These are phyloP conservation scores for Eurois occulta DNA, from an alignment of 2,888 invertebrate genomes.

Conservation along the genomic window DNA sequence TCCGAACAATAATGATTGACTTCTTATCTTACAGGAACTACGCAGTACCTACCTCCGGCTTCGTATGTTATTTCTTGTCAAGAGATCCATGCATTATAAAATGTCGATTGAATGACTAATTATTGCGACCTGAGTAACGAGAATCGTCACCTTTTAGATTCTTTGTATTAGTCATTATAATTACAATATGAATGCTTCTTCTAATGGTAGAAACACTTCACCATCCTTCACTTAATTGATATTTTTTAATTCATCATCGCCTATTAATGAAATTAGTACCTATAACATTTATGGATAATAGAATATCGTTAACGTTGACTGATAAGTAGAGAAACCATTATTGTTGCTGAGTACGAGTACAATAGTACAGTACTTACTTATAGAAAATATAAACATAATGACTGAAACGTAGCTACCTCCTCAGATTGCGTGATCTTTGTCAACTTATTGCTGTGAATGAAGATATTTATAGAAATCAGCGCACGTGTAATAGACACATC, in stretches of 20 bases:
- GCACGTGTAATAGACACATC: conserved; percentile 43
- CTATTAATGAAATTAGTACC: conserved; percentile 24
- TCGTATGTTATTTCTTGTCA: conserved; percentile 26
- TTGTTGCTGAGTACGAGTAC: conserved; percentile 15
- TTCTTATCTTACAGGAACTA: conserved; percentile 37
- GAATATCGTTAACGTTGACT: conserved; percentile 15
- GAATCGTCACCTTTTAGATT: conserved; percentile 39
- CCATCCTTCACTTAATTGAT: conserved; percentile 1
- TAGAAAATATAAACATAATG: conserved; percentile 26
- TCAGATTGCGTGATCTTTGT: conserved; percentile 35
- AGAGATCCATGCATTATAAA: conserved; percentile 29
- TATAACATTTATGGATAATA: conserved; percentile 31
- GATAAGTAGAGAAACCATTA: neutral
- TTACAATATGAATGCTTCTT: conserved; percentile 15
- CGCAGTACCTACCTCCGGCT: conserved; percentile 14
- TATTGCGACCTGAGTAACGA: conserved; percentile 34
- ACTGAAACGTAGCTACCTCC: conserved; percentile 14
- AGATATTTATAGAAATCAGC: conserved; percentile 38
- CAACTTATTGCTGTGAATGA: conserved; percentile 27
- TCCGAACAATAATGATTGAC: conserved; percentile 1
- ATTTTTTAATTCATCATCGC: neutral
- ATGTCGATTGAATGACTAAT: conserved; percentile 50
- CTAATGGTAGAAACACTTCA: neutral
- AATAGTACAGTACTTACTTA: conserved; percentile 16
- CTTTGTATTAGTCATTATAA: conserved; percentile 46